Evolutionary conservation across 2,113 vertebrate genomes (phyloP), one percentile per base, ranked within the genome.

Genomic region (Hirundichthys speculiger): DNA sequence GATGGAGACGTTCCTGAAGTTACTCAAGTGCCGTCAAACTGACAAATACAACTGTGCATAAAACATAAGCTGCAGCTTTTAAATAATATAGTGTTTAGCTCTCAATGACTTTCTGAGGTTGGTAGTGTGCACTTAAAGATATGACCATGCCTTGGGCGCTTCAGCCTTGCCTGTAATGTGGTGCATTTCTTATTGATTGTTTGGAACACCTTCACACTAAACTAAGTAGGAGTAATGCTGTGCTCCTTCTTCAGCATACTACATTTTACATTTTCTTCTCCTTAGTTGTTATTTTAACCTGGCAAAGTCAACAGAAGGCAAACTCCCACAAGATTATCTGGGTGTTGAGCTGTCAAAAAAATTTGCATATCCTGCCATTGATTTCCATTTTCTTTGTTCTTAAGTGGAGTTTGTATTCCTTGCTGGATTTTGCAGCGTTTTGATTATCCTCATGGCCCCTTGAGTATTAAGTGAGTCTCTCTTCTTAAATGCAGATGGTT

Each of bases 1-100:
- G 73, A 90, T 93, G 83, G 93, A 93, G 72, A 82, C 88, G 57
- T 91, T 93, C 69, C 88, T 93, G 45, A 94, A 94, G 70, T 84
- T 94, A 5, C 90, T 92, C 19, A 93, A 90, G 49, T 93, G 92
- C 77, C 75, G 90, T 22, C 87, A 91, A 77, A 88, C 64, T 2
- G 78, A 91, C 64, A 84, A 58, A 41, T 83, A 86, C 38, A 90
- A 84, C 80, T 92, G 92, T 34, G 64, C 79, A 62, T 79, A 65
- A 79, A 69, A 52, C 12, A 45, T 45, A 2, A 53, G 49, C 13
- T 27, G 8, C 27, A 46, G 24, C 47, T 55, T 56, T 74, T 83
- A 51, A 83, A 81, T 85, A 80, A 80, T 59, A 50, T 30, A 69
- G 34, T 43, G 13, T 66, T 79, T 54, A 54, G 64, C 73, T 77